phyloP scores from a whole-genome alignment of 1,140 invertebrate genomes.

The Pomacea maculata region DNA sequence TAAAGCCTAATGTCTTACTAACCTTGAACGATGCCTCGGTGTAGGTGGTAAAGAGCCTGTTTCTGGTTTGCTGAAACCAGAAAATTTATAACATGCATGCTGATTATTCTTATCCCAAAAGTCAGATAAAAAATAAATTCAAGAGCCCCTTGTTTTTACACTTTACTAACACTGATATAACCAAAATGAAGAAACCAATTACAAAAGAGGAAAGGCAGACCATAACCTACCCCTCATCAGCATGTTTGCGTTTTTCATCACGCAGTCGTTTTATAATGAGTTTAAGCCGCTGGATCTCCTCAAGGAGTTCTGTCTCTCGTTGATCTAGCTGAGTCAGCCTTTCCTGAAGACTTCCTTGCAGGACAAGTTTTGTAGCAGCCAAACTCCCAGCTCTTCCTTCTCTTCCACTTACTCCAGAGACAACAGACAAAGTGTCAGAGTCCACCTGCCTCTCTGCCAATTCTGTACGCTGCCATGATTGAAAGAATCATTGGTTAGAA shows the following conservation, averaged over 20 bases:
- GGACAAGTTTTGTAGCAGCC: constrained; percentile 53
- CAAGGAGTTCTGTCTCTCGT: constrained; percentile 61
- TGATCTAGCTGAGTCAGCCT: constrained; percentile 60
- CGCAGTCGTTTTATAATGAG: constrained; percentile 46
- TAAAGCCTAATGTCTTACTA: too few species aligned
- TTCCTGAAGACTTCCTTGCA: constrained; percentile 54
- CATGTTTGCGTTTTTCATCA: constrained; percentile 39
- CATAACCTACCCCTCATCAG: constrained; percentile 17
- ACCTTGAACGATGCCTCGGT: too few species aligned
- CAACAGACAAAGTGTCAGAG: constrained; percentile 32
- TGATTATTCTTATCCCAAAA: too few species aligned
- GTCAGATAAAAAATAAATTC: too few species aligned
- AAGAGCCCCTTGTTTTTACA: too few species aligned
- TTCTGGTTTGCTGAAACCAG: too few species aligned
- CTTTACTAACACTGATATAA: too few species aligned
- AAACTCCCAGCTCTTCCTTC: constrained; percentile 23
- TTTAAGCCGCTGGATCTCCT: constrained; percentile 52
- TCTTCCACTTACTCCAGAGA: constrained; percentile 35
- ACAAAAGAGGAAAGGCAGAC: background rate
- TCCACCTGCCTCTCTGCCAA: constrained; percentile 35
- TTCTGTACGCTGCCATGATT: constrained; percentile 38
- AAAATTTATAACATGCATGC: too few species aligned
- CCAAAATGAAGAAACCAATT: too few species aligned
- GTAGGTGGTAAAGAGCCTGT: too few species aligned
- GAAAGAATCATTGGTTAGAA: background rate